Evolutionary conservation across 1,140 invertebrate species (phyloP).

Genomic region (Lepidurus arcticus): DNA sequence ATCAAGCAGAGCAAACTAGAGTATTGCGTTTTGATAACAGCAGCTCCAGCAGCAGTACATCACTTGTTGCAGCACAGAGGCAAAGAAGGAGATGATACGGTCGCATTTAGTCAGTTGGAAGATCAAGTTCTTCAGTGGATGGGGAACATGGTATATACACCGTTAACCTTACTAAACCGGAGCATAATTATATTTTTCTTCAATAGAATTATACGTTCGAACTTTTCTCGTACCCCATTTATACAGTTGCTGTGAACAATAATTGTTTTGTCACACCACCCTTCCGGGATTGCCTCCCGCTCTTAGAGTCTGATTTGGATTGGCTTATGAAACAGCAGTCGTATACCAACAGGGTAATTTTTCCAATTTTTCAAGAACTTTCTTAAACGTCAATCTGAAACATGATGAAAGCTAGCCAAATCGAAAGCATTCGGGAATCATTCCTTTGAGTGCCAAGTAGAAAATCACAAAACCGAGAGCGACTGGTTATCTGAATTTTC

Average conservation of each 20-base stretch:
- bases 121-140: constrained; percentile 51
- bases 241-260: constrained; percentile 53
- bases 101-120: constrained; percentile 47
- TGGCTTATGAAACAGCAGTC: constrained; percentile 35
- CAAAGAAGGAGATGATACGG: constrained; percentile 39
- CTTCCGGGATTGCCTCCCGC: constrained; percentile 55
- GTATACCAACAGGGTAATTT: constrained; percentile 27
- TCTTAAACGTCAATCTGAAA: neutral
- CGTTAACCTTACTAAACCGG: neutral
- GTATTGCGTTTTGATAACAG: constrained; percentile 53
- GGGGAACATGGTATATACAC: constrained; percentile 47
- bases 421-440: constrained; percentile 30
- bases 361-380: neutral
- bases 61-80: constrained; percentile 40
- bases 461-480: constrained; percentile 30
- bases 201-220: constrained; percentile 51
- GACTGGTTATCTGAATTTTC: neutral
- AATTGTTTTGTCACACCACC: constrained; percentile 59
- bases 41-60: constrained; percentile 47
- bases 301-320: constrained; percentile 45
- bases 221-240: constrained; percentile 57
- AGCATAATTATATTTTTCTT: constrained; percentile 33
- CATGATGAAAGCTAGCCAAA: constrained; percentile 34
- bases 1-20: constrained; percentile 52
- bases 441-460: constrained; percentile 32